Conservation (phyloP, 2,888 invertebrate species). For the Scaptomyza tumidula region DNA sequence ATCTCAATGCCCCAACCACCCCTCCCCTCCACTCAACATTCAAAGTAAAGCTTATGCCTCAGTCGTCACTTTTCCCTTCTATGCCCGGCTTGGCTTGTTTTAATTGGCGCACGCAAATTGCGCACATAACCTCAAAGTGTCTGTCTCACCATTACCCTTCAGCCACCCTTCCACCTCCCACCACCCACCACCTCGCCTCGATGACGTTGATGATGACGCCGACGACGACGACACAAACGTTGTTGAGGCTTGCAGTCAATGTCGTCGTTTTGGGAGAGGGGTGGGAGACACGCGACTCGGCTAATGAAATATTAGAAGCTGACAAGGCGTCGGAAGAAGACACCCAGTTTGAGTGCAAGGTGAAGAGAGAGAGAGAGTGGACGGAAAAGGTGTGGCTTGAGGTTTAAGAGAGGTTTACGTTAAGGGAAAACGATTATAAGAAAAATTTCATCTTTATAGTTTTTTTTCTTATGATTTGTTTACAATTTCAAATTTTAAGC, state of each 20-base stretch:
- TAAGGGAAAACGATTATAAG: no score
- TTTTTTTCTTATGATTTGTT: no score
- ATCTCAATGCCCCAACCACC: neutral
- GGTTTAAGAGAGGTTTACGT: no score
- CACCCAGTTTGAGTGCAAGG: conserved; percentile 11
- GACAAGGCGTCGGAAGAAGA: conserved; percentile 65
- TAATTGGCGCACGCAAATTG: conserved; percentile 77
- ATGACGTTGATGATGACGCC: conserved; percentile 38
- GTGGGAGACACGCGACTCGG: conserved; percentile 37
- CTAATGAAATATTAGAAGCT: conserved; percentile 74
- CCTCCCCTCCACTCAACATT: neutral
- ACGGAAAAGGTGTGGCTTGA: no score
- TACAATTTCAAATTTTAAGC: no score
- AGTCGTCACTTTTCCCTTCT: neutral
- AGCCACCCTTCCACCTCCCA: neutral
- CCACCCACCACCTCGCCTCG: neutral
- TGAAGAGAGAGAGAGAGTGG: no score
- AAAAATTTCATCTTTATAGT: no score
- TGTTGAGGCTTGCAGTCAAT: conserved; percentile 20
- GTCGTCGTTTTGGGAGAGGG: conserved; percentile 26
- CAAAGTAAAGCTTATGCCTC: neutral
- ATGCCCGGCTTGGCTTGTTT: conserved; percentile 28
- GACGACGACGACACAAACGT: conserved; percentile 20
- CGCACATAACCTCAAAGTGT: conserved; percentile 70
- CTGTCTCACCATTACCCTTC: conserved; percentile 10